Evolutionary conservation across 2,113 vertebrate species (phyloP).

Genomic region (Hippotragus niger): DNA sequence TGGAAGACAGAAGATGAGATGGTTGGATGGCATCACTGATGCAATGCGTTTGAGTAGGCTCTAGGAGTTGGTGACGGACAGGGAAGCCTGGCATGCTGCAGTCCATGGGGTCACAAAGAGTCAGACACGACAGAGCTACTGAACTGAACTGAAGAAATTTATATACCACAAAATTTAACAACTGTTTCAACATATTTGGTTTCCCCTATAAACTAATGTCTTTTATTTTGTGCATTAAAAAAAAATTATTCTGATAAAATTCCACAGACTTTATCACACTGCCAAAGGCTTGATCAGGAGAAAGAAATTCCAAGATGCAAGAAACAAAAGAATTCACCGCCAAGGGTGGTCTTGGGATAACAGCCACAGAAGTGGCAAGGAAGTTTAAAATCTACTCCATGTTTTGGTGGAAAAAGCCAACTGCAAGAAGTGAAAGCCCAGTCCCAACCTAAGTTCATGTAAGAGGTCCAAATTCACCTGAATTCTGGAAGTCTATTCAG

Average conservation of each 20-base stretch:
- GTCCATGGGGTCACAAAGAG: not conserved
- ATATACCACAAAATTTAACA: not conserved
- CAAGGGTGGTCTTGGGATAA: not conserved
- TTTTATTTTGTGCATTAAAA: not conserved
- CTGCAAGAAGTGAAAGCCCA: not conserved
- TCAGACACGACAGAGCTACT: not conserved
- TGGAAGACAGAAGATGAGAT: not conserved
- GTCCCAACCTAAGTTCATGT: not conserved
- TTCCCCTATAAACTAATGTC: not conserved
- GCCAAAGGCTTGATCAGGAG: not conserved
- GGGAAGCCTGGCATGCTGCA: not conserved
- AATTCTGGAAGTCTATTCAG: not conserved
- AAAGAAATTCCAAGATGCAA: not conserved
- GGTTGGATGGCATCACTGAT: not conserved
- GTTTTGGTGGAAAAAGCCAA: not conserved
- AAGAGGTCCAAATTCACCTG: not conserved
- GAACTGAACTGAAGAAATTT: not conserved
- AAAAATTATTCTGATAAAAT: not conserved
- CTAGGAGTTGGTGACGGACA: not conserved
- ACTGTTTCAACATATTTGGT: not conserved
- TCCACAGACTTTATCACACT: not conserved
- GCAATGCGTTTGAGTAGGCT: not conserved
- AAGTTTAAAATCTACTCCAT: not conserved
- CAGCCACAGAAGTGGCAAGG: not conserved
- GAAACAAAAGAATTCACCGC: not conserved